Base-by-base conservation (phyloP, 1,140 invertebrate genomes). In the Micrasema longulum region DNA sequence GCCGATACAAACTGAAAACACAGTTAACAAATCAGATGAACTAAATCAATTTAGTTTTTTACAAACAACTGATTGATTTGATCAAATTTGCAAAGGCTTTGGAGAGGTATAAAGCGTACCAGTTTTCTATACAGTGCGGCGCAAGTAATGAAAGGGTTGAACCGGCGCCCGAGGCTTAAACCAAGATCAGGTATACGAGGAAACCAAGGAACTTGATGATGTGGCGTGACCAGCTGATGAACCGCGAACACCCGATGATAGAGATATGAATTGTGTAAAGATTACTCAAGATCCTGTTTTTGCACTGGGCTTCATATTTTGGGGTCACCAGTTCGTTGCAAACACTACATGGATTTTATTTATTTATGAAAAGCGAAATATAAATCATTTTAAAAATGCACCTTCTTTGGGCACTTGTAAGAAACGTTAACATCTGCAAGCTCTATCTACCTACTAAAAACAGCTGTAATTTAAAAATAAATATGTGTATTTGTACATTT, bases 161-260 rank as follows among this genome's bases (percentile, higher is more conserved):
- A 12, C 50, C 50, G 50, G 50, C 50, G 50, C 50, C 50, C 9
- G 5, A 4, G 50, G 50, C 50, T 23, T 10, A 12, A 0, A 16
- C 12, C 9, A 0, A n/a, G 43, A 45, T n/a, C 18, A 7, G 43
- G n/a, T 14, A 14, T 45, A 16, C 43, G 43, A n/a, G 43, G n/a
- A 14, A 6, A 3, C n/a, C n/a, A 16, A n/a, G 50, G 26, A 53
- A 53, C 22, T 6, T 23, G 50, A 53, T 53, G 50, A 53, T 53
- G 50, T 22, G 22, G 50, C 22, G 50, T 22, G 22, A 23, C 50
- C 50, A 52, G 11, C 48, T 52, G 50, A 53, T 53, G 50, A 53
- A 53, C 18, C 50, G 22, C 26, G 50, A 26, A 18, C 50, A 53
- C 18, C 50, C 26, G 50, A 53, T 53, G 50, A 53, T 53, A 53